Base-by-base conservation (phyloP, 2,888 invertebrate genomes). In the Leucophora obtusa region DNA sequence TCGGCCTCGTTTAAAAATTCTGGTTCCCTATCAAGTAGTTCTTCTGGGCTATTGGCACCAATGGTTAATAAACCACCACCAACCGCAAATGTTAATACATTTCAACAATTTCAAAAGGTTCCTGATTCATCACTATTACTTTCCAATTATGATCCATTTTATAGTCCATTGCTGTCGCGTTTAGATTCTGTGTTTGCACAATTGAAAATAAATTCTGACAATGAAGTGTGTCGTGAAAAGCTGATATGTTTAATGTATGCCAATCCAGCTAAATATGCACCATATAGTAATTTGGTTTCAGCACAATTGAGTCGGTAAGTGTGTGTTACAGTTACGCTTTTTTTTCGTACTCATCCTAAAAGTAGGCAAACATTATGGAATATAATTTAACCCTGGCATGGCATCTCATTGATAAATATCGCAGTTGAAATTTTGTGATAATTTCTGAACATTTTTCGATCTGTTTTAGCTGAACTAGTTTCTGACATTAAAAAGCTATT, bases 101-200 rank as follows among this genome's bases (percentile, higher is more conserved):
- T 94, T 87, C 96, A 96, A 92, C 93, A 94, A 51, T 96, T 96
- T 92, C 96, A 96, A 88, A 95, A 95, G 87, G 96, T 96, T 84
- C 96, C 96, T 33, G 93, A 94, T 28, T 96, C 96, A 0, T 96
- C 96, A 0, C 91, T 96, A 89, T 92, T 96, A 66, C 91, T 96
- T 73, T 95, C 95, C 83, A 96, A 95, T 89, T 97, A 96, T 89
- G 97, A 97, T 88, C 96, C 97, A 0, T 97, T 97, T 91, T 97
- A 97, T 89, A 96, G 96, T 82, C 97, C 97, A 0, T 88, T 97
- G 24, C 89, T 97, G 15, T 97, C 96, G 0, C 92, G 97, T 15
- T 92, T 97, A 70, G 97, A 96, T 85, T 94, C 96, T 0, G 95
- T 96, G 56, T 96, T 96, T 90, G 94, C 94, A 59, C 93, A 93